A percentile compares a stretch with the other conserved stretches of the same genome.
These are phyloP conservation scores for Aplodontia rufa DNA, from an alignment of 2,113 vertebrate genomes.

Conservation along the genomic window DNA sequence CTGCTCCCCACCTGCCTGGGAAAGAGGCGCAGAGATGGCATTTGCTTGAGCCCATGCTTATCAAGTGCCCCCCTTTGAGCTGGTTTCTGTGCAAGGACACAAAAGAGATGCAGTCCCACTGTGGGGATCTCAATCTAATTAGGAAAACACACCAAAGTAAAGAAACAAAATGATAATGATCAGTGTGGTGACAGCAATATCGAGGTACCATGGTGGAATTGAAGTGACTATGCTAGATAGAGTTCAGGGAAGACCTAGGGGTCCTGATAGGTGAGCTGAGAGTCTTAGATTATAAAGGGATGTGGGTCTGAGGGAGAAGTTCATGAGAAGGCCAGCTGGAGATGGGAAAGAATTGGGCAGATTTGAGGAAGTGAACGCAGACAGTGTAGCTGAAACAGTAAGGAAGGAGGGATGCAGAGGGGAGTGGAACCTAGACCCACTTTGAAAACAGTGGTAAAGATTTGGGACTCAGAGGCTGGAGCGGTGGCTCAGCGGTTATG, in stretches of 20 bases:
- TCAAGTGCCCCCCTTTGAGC: neutral
- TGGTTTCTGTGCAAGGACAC: neutral
- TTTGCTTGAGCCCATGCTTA: accelerated
- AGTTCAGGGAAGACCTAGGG: neutral
- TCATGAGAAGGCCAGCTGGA: neutral
- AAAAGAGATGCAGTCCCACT: neutral
- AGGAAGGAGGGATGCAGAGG: neutral
- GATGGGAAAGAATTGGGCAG: neutral
- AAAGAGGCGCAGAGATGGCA: neutral
- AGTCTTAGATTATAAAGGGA: neutral
- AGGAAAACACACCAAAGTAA: neutral
- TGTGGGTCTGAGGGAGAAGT: neutral
- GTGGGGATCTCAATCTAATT: neutral
- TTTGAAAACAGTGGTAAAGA: neutral
- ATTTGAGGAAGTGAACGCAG: neutral
- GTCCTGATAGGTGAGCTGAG: neutral
- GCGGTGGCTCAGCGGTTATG: no score
- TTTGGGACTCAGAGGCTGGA: no score
- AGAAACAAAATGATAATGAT: neutral
- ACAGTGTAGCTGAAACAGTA: neutral
- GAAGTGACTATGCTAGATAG: neutral
- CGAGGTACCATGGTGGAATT: neutral
- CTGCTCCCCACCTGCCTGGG: accelerated
- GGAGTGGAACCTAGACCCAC: no score
- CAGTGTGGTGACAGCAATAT: neutral